These are phyloP conservation scores for Monodelphis domestica DNA, from an alignment of 2,797 vertebrate genomes.

Conservation along the genomic window DNA sequence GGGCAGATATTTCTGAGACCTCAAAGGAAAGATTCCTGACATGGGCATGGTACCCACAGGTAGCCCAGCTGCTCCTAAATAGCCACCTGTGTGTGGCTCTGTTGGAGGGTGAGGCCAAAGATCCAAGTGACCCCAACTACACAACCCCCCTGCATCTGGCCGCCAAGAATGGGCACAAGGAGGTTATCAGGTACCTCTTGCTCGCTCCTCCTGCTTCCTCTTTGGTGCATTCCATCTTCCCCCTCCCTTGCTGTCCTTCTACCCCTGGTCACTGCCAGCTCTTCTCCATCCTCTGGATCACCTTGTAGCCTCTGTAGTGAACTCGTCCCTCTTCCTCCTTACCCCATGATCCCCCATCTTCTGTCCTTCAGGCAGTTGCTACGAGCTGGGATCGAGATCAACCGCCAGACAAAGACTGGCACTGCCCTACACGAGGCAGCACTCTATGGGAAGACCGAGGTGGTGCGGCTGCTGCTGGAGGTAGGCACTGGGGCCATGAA, in stretches of 20 bases:
- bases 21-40: not conserved
- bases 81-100: constrained; percentile 92
- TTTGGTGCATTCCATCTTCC: not conserved
- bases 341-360: not conserved
- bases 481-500: constrained; percentile 81
- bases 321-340: not conserved
- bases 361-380: constrained; percentile 89
- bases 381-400: constrained; percentile 95
- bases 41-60: constrained; percentile 81
- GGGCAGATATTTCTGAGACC: not conserved
- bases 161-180: constrained; percentile 93
- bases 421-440: constrained; percentile 95
- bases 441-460: constrained; percentile 95
- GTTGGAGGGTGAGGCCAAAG: constrained; percentile 91
- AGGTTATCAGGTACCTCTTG: constrained; percentile 90
- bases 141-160: constrained; percentile 94
- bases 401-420: constrained; percentile 94
- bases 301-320: not conserved
- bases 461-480: constrained; percentile 94
- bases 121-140: constrained; percentile 88
- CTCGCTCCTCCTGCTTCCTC: not conserved
- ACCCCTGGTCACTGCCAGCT: too few relatives aligned
- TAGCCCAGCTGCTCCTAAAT: constrained; percentile 93
- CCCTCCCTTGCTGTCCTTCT: not conserved
- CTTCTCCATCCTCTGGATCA: not conserved